Evolutionary conservation across 1,140 invertebrate species (phyloP), one percentile per base, ranked within the genome.

Genomic region (Hypsibius dujardini): DNA sequence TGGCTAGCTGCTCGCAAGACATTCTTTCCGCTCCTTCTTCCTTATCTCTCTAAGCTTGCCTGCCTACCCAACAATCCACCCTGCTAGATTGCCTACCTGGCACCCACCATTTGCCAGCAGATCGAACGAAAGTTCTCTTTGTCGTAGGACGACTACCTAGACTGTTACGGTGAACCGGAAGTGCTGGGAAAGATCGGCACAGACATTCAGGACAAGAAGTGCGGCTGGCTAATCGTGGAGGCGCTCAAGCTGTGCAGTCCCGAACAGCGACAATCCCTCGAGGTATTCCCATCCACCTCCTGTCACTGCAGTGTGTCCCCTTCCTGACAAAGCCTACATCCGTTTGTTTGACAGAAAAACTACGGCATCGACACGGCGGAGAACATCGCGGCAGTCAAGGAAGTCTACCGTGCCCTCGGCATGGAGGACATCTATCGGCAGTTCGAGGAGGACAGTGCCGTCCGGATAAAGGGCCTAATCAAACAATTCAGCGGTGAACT

Each of bases 131-230:
- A 42, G 50, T 47, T 46, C 40, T 70, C 70, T 46, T 70, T 72
- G 71, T 77, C 76, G 1, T 74, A 85, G 80, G 84, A 98, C 80
- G 95, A 98, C 78, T 96, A 88, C 78, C 81, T 97, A 14, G 93
- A 97, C 79, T 93, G 89, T 77, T 98, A 88, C 79, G 93, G 92
- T 1, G 86, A 95, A 79, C 83, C 87, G 14, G 80, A 84, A 45
- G 82, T 89, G 0, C 94, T 86, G 2, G 94, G 92, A 1, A 98
- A 97, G 82, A 80, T 86, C 45, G 90, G 90, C 46, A 92, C 86
- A 1, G 95, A 98, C 77, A 95, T 98, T 74, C 83, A 88, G 79
- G 90, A 95, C 75, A 92, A 91, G 46, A 98, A 98, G 83, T 98
- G 95, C 79, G 87, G 90, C 1, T 98, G 95, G 95, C 81, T 98